These are phyloP conservation scores for Panzeria rudis DNA, from an alignment of 2,888 invertebrate species.

Conservation along the genomic window DNA sequence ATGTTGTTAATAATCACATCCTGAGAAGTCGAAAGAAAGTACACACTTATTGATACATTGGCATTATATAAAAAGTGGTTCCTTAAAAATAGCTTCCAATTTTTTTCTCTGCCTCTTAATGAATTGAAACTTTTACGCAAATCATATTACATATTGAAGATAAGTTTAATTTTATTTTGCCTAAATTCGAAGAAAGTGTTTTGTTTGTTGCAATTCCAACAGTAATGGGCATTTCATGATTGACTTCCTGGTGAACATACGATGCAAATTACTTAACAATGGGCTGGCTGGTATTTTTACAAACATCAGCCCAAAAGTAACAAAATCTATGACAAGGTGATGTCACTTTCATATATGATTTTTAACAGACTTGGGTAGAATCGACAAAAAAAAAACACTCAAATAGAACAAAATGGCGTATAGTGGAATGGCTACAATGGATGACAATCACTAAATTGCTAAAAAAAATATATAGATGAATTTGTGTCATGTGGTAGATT, in stretches of 20 bases:
- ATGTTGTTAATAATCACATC: too few relatives aligned
- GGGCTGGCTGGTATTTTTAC: conserved; percentile 13
- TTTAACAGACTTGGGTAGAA: conserved; percentile 3
- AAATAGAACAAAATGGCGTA: conserved; percentile 20
- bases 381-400: conserved; percentile 10
- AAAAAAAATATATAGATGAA: conserved; percentile 22
- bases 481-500: conserved; percentile 67
- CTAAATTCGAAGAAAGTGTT: not conserved
- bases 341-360: conserved; percentile 46
- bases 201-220: not conserved
- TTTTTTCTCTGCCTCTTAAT: too few relatives aligned
- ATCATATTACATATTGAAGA: too few relatives aligned
- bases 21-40: too few relatives aligned
- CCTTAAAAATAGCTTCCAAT: too few relatives aligned
- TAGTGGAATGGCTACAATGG: not conserved
- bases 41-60: too few relatives aligned
- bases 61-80: too few relatives aligned
- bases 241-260: conserved; percentile 46
- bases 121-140: too few relatives aligned
- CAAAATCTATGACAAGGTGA: conserved; percentile 50
- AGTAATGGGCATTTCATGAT: conserved; percentile 57
- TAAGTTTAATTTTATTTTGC: too few relatives aligned
- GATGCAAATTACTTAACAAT: conserved; percentile 62
- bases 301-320: not conserved
- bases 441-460: conserved; percentile 33